Conservation (phyloP, 92 coral and sea anemone species). For the Parazoanthus darwini region DNA sequence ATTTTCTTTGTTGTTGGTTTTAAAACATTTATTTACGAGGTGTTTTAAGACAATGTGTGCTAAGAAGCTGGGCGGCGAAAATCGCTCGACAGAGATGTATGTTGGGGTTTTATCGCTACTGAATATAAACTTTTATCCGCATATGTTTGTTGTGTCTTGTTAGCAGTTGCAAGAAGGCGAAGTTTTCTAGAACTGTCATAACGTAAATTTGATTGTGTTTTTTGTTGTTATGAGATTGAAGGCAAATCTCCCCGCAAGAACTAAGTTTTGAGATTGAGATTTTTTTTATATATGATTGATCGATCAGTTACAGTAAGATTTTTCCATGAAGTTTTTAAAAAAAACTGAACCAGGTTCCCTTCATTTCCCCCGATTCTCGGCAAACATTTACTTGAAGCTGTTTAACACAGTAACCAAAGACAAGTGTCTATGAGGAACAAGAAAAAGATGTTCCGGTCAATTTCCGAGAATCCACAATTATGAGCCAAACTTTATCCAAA, state of each 20-base stretch:
- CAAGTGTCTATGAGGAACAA: not conserved
- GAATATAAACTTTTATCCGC: not conserved
- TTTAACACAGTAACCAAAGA: not conserved
- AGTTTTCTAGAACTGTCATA: not conserved
- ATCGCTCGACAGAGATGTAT: conserved; percentile 7
- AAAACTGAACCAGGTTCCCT: conserved; percentile 17
- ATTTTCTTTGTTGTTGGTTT: not conserved
- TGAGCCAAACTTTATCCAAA: not conserved
- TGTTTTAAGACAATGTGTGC: conserved; percentile 1
- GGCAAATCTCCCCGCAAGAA: not conserved
- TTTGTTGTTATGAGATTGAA: not conserved
- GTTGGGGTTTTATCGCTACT: not conserved
- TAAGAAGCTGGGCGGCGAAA: not conserved
- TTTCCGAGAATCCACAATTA: not conserved
- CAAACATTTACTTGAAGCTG: conserved; percentile 38
- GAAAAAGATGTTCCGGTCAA: conserved; percentile 7
- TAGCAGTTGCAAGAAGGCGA: not conserved
- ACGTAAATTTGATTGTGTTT: not conserved
- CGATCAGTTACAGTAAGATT: not conserved
- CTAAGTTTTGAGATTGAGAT: not conserved
- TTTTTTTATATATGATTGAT: not conserved
- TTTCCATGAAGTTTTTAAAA: conserved; percentile 37
- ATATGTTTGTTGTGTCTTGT: not conserved
- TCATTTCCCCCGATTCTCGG: conserved; percentile 20
- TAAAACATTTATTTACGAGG: not conserved